Evolutionary conservation across 2,888 invertebrate genomes (phyloP).

Genomic region (Hirtodrosophila alboralis): DNA sequence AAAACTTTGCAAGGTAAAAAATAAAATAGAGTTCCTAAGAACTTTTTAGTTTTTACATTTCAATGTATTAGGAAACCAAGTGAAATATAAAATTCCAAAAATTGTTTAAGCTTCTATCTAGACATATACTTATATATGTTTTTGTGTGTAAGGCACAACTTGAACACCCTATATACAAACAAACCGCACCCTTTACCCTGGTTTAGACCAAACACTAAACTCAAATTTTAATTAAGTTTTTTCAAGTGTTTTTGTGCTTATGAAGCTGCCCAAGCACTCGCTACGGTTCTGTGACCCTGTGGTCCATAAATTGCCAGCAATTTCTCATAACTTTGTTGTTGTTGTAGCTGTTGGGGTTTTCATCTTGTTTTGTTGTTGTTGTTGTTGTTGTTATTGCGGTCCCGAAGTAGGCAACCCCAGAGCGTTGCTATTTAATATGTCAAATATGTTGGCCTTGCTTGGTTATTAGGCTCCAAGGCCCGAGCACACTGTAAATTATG

Average conservation of each 20-base stretch:
- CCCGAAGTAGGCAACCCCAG: conserved; percentile 21
- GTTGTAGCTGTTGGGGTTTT: conserved; percentile 14
- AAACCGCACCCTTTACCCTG: conserved; percentile 26
- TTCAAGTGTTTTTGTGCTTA: conserved; percentile 61
- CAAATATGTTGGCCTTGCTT: conserved; percentile 55
- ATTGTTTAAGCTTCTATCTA: too few relatives aligned
- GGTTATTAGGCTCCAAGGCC: conserved; percentile 44
- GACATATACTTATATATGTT: too few relatives aligned
- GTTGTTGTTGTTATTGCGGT: conserved; percentile 21
- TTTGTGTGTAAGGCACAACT: neutral
- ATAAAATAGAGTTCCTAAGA: too few relatives aligned
- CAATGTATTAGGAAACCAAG: too few relatives aligned
- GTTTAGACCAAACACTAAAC: conserved; percentile 48
- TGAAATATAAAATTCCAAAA: too few relatives aligned
- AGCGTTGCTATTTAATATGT: conserved; percentile 50
- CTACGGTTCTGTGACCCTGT: conserved; percentile 48
- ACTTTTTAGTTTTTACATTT: too few relatives aligned
- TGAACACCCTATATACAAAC: conserved; percentile 36
- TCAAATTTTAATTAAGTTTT: conserved; percentile 74
- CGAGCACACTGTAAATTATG: conserved; percentile 68
- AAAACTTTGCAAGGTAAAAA: too few relatives aligned
- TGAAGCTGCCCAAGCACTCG: conserved; percentile 39
- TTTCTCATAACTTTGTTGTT: conserved; percentile 34
- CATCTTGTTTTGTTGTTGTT: too few relatives aligned
- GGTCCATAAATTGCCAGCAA: conserved; percentile 50